A percentile compares a stretch with the other conserved stretches of the same genome.
These are phyloP conservation scores for Idaea straminata DNA, from an alignment of 2,888 invertebrate species.

Conservation along the genomic window DNA sequence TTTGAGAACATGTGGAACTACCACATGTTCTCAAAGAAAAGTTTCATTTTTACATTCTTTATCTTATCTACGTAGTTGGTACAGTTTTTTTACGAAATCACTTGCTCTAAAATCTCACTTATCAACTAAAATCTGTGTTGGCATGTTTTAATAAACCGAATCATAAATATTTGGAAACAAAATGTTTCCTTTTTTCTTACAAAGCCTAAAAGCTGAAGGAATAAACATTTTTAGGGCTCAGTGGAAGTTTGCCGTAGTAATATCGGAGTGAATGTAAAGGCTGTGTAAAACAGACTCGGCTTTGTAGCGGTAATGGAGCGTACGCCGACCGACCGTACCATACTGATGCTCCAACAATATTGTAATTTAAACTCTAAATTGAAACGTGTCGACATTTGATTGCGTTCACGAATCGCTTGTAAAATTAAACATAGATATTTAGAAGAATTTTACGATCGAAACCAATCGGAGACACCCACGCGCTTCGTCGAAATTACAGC, in stretches of 20 bases:
- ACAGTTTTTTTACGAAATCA: too few species aligned
- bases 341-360: conserved; percentile 31
- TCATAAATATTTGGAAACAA: neutral
- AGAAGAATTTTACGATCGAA: conserved; percentile 14
- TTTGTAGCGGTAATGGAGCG: conserved; percentile 37
- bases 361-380: conserved; percentile 38
- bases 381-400: conserved; percentile 33
- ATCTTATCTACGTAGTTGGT: too few species aligned
- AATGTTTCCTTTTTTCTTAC: conserved; percentile 8
- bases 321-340: conserved; percentile 7
- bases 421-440: conserved; percentile 22
- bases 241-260: conserved; percentile 31
- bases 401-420: conserved; percentile 28
- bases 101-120: neutral
- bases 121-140: neutral
- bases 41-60: too few species aligned
- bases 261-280: conserved; percentile 29
- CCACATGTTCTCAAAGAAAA: too few species aligned
- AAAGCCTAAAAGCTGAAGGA: conserved; percentile 27
- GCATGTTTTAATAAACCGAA: conserved; percentile 9
- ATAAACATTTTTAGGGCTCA: conserved; percentile 27
- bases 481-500: conserved; percentile 12
- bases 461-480: conserved; percentile 19
- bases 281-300: conserved; percentile 29
- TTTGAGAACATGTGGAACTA: too few species aligned